Percentiles rank a stretch among this genome's conserved stretches.
phyloP scores from a whole-genome alignment of 1,140 invertebrate genomes.

The Cherax quadricarinatus region DNA sequence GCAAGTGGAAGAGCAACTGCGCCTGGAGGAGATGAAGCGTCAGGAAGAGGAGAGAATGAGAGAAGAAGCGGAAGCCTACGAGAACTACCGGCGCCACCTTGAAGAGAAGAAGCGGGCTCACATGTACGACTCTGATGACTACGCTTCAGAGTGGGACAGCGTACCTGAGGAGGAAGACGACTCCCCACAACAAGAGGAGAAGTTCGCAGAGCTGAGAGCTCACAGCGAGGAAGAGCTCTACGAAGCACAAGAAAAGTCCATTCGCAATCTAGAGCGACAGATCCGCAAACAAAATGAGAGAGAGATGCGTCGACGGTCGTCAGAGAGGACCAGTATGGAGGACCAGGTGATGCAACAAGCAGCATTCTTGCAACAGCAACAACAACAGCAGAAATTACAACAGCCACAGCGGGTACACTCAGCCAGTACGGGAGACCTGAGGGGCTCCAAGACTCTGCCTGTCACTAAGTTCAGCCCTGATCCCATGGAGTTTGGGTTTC shows the following conservation, averaged over 20 bases:
- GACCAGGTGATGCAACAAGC: background rate
- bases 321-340: background rate
- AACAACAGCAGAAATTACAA: conserved; percentile 9
- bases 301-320: conserved; percentile 57
- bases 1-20: conserved; percentile 35
- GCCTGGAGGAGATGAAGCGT: conserved; percentile 57
- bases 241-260: conserved; percentile 72
- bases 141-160: conserved; percentile 71
- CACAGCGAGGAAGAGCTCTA: conserved; percentile 72
- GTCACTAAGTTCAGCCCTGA: conserved; percentile 73
- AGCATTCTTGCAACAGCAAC: background rate
- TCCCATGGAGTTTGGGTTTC: conserved; percentile 73
- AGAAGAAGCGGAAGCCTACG: conserved; percentile 66
- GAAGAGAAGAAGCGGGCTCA: conserved; percentile 68
- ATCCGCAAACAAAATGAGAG: conserved; percentile 70
- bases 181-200: conserved; percentile 49
- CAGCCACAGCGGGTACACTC: conserved; percentile 19
- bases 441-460: conserved; percentile 63
- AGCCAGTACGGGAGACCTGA: conserved; percentile 62
- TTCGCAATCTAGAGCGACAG: conserved; percentile 71
- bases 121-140: conserved; percentile 72
- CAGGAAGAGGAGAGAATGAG: conserved; percentile 52
- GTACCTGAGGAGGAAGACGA: conserved; percentile 41
- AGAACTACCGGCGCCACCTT: conserved; percentile 67
- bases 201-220: conserved; percentile 67